Evolutionary conservation across 2,797 vertebrate species (phyloP).

Genomic region (Melanitta fusca): DNA sequence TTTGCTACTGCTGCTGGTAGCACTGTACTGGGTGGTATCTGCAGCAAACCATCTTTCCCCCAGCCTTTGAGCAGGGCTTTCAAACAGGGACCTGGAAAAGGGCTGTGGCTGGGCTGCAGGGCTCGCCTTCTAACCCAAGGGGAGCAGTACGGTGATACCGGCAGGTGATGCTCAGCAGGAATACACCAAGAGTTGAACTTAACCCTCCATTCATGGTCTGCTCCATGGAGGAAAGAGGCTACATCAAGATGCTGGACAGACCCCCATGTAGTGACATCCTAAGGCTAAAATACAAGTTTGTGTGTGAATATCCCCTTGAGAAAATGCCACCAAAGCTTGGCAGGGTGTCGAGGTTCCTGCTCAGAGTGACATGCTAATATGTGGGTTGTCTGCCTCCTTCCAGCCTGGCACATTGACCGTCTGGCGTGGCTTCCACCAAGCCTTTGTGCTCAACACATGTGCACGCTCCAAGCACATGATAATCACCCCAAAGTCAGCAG

Average conservation of each 20-base stretch:
- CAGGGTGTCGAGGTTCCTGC: background rate
- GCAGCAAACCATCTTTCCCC: background rate
- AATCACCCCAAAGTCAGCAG: background rate
- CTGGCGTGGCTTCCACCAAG: background rate
- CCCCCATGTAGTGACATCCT: background rate
- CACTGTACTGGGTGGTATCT: background rate
- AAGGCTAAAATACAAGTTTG: background rate
- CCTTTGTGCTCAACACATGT: background rate
- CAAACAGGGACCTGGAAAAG: background rate
- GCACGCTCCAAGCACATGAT: accelerated
- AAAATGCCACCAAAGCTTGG: background rate
- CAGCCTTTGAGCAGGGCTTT: background rate
- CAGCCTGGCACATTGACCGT: background rate
- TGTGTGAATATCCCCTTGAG: background rate
- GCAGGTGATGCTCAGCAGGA: accelerated
- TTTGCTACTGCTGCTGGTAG: background rate
- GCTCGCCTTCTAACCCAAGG: background rate
- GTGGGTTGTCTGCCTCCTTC: background rate
- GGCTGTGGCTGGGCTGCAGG: background rate
- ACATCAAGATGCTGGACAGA: background rate
- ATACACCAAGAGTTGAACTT: background rate
- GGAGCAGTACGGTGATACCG: background rate
- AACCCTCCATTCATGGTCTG: background rate
- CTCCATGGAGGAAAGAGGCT: background rate
- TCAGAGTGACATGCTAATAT: background rate